Base-by-base conservation (phyloP, 2,888 invertebrate genomes). In the Phyllotreta cruciferae region DNA sequence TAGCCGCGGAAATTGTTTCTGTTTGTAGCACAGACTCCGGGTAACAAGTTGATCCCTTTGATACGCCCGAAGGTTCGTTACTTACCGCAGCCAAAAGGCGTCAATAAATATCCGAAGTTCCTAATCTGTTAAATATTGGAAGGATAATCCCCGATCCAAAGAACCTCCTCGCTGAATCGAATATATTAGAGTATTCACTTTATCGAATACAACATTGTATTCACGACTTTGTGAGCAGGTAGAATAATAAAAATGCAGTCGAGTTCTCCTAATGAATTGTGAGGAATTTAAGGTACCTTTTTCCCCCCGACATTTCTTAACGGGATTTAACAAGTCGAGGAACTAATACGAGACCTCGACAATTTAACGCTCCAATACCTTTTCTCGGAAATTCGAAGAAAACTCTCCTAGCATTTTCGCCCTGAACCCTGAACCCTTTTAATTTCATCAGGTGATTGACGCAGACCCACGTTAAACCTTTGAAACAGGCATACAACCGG, bases 31-130 rank as follows among this genome's bases (percentile, higher is more conserved):
- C 41, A 61, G 64, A 66, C 67, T 69, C 63, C 65, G 70, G 70
- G 68, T 72, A 74, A 72, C 71, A 71, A 65, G 70, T 69, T 71
- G 71, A 66, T 69, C 69, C 69, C 68, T 70, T 71, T 70, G 69
- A 72, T 24, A 24, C 24, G 24, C 24, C 24, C 68, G 66, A 24
- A 24, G 24, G 24, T 24, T 24, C 24, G 24, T 24, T 24, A 24
- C 24, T 24, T 24, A 24, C 24, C 24, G 24, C 24, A 24, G 24
- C 24, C 24, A 4, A 24, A 24, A 24, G 24, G 24, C 24, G 24
- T 24, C 24, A 24, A 24, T 24, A 24, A 24, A 24, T 24, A 24
- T 24, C 24, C 24, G 24, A 24, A 24, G 24, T 24, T 24, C 24
- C 2, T 24, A 24, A 24, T 24, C 24, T 24, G 24, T 24, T 24